A percentile compares a stretch with the other conserved stretches of the same genome.
phyloP scores from a whole-genome alignment of 1,140 invertebrate genomes.

The Lysiphlebus fabarum region DNA sequence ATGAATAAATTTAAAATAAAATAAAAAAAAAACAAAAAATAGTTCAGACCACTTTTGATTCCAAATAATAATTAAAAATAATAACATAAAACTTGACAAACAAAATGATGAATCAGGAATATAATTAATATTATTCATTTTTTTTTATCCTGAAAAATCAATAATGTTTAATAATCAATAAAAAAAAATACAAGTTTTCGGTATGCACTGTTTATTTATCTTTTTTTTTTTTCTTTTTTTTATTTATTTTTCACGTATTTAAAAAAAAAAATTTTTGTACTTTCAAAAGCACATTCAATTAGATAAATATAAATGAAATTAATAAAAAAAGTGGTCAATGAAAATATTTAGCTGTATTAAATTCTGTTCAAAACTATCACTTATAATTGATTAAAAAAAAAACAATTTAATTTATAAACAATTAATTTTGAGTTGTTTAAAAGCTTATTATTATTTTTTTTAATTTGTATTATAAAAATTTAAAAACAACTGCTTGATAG shows the following conservation, averaged over 20 bases:
- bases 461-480: too few species aligned
- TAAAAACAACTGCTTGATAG: too few species aligned
- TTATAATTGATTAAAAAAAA: too few species aligned
- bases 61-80: slow-evolving; percentile 5
- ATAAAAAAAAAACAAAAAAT: slow-evolving; percentile 8
- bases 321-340: too few species aligned
- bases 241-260: too few species aligned
- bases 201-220: background rate
- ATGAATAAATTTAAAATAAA: slow-evolving; percentile 10
- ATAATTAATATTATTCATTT: background rate
- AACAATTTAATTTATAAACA: too few species aligned
- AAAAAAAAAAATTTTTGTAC: too few species aligned
- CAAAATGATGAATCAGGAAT: too few species aligned
- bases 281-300: background rate
- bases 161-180: background rate
- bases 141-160: background rate
- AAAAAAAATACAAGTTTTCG: background rate
- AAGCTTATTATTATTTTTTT: too few species aligned
- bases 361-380: too few species aligned
- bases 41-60: slow-evolving; percentile 12
- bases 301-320: background rate
- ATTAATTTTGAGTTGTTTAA: too few species aligned
- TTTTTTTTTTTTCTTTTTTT: background rate
- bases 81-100: background rate
- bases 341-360: too few species aligned